Evolutionary conservation across 2,888 invertebrate genomes (phyloP).

Genomic region (Agonum fuliginosum): DNA sequence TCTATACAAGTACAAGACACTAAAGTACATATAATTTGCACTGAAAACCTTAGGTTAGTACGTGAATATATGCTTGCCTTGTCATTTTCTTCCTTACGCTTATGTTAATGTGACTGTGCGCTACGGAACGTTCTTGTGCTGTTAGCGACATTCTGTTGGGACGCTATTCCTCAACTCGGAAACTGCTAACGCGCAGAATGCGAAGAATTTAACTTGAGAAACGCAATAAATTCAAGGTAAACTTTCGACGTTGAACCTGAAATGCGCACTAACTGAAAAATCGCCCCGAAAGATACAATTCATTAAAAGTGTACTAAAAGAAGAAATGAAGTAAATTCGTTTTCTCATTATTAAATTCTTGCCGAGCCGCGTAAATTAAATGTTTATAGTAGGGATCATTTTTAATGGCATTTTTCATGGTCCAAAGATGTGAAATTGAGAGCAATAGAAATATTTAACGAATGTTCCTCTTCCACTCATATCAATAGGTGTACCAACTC

Average conservation of each 20-base stretch:
- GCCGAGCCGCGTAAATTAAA: neutral
- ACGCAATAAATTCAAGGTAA: constrained; percentile 9
- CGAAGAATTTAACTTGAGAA: constrained; percentile 27
- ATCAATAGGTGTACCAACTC: too few species aligned
- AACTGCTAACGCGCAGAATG: constrained; percentile 18
- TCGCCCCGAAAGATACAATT: constrained; percentile 3
- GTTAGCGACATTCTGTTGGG: neutral
- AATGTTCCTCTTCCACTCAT: too few species aligned
- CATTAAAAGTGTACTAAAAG: constrained; percentile 5
- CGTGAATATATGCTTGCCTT: neutral
- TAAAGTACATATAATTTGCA: too few species aligned
- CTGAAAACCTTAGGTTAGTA: neutral
- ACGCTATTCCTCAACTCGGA: neutral
- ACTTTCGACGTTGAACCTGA: constrained; percentile 1
- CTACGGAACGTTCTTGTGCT: neutral
- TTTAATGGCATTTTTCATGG: neutral
- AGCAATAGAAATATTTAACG: neutral
- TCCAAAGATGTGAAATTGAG: neutral
- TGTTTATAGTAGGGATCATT: neutral
- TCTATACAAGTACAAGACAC: too few species aligned
- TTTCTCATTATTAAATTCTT: constrained; percentile 3
- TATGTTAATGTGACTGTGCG: neutral
- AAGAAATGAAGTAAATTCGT: constrained; percentile 7
- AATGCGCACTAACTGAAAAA: neutral
- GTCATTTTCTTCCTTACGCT: neutral